These are phyloP conservation scores for Ladona fulva DNA, from an alignment of 1,140 invertebrate genomes.

Conservation along the genomic window DNA sequence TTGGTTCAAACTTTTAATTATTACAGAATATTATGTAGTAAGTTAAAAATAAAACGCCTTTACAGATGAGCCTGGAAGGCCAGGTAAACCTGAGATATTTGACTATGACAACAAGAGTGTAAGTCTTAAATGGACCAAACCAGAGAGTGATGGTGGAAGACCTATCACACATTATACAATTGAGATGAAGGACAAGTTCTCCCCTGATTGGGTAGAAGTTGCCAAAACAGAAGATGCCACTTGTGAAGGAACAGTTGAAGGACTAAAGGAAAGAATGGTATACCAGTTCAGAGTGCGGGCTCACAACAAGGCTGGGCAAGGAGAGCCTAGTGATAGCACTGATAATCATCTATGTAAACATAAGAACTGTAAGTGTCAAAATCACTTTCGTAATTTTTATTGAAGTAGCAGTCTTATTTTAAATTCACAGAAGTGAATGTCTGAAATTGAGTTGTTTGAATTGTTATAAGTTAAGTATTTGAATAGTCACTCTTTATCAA, in stretches of 20 bases:
- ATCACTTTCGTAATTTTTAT: too few relatives aligned
- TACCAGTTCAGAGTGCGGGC: slow-evolving; percentile 89
- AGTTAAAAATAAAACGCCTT: neutral
- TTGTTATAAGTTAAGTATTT: neutral
- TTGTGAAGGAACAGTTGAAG: slow-evolving; percentile 72
- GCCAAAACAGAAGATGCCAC: slow-evolving; percentile 66
- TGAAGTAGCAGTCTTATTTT: too few relatives aligned
- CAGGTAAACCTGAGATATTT: slow-evolving; percentile 81
- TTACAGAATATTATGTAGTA: too few relatives aligned
- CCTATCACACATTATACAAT: slow-evolving; percentile 91
- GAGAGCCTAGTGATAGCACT: slow-evolving; percentile 82
- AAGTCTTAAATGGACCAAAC: slow-evolving; percentile 81
- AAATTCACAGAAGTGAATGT: too few relatives aligned
- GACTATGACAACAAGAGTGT: slow-evolving; percentile 92
- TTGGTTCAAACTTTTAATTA: too few relatives aligned
- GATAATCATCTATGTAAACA: slow-evolving; percentile 90
- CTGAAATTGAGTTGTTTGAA: neutral
- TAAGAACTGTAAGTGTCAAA: slow-evolving; percentile 67
- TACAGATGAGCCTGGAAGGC: slow-evolving; percentile 73
- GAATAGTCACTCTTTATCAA: too few relatives aligned
- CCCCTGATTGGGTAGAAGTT: slow-evolving; percentile 80
- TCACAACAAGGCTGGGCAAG: slow-evolving; percentile 81
- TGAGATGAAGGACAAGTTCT: slow-evolving; percentile 93
- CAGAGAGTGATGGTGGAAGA: slow-evolving; percentile 83
- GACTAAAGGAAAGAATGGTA: slow-evolving; percentile 84